A percentile compares a stretch with the other conserved stretches of the same genome.
phyloP scores from a whole-genome alignment of 2,113 vertebrate species.

The Myotis yumanensis region DNA sequence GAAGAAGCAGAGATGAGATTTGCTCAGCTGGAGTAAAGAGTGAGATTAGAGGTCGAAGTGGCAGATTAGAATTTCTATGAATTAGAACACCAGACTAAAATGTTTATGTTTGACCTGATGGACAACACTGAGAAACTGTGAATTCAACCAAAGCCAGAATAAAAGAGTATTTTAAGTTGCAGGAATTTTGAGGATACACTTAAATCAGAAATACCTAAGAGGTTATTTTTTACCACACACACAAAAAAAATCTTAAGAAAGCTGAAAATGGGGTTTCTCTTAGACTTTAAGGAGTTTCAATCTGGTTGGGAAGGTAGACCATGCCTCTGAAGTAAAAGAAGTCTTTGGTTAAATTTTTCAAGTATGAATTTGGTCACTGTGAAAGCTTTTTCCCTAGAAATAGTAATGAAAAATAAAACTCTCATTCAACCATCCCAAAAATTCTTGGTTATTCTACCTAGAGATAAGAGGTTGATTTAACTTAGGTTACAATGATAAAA shows the following conservation, averaged over 20 bases:
- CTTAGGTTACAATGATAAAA: background rate
- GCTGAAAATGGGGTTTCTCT: background rate
- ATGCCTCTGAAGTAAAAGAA: background rate
- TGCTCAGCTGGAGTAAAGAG: background rate
- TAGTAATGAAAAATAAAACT: conserved; percentile 30
- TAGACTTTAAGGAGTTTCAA: background rate
- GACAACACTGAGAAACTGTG: background rate
- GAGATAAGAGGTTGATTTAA: background rate
- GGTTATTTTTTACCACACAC: background rate
- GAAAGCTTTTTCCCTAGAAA: background rate
- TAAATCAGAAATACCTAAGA: conserved; percentile 8
- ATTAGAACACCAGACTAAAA: background rate
- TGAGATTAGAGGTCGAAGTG: background rate
- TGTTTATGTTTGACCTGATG: background rate
- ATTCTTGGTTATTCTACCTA: background rate
- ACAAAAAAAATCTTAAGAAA: background rate
- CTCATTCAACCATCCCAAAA: background rate
- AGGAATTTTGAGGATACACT: background rate
- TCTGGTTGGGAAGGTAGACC: background rate
- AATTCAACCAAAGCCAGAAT: background rate
- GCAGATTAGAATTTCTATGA: background rate
- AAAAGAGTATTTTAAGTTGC: background rate
- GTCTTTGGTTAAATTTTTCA: conserved; percentile 33
- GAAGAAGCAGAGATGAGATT: background rate
- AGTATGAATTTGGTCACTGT: background rate